A percentile compares a stretch with the other conserved stretches of the same genome.
Conservation (phyloP, 2,797 vertebrate species). For the Rhinichthys osculus region DNA sequence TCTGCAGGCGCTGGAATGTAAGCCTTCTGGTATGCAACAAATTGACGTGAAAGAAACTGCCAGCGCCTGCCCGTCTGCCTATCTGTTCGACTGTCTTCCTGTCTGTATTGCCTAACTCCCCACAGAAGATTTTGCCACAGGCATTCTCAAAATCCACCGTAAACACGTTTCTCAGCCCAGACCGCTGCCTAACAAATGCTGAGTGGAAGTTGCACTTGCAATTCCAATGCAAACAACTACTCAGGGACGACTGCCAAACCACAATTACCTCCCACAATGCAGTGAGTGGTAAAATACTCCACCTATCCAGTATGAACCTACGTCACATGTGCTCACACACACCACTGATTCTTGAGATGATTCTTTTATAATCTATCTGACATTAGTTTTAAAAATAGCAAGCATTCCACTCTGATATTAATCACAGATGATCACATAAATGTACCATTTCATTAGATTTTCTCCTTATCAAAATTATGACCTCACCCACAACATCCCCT, state of each 20-base stretch:
- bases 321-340: neutral
- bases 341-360: neutral
- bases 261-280: slow-evolving; percentile 50
- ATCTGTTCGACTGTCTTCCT: slow-evolving; percentile 50
- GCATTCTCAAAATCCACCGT: slow-evolving; percentile 21
- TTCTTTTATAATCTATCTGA: neutral
- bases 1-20: slow-evolving; percentile 67
- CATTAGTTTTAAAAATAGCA: neutral
- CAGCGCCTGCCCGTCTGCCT: slow-evolving; percentile 62
- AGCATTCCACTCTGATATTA: neutral
- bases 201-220: slow-evolving; percentile 34
- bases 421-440: neutral
- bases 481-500: neutral
- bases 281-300: slow-evolving; percentile 40
- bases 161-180: slow-evolving; percentile 32
- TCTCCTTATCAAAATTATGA: neutral
- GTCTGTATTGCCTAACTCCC: slow-evolving; percentile 61
- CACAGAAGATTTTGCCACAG: slow-evolving; percentile 37
- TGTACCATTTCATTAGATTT: neutral
- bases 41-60: slow-evolving; percentile 67
- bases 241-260: slow-evolving; percentile 58
- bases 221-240: slow-evolving; percentile 53
- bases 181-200: slow-evolving; percentile 34
- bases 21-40: slow-evolving; percentile 72
- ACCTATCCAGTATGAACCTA: slow-evolving; percentile 31